Evolutionary conservation across 2,888 invertebrate species (phyloP).

Genomic region (Heliconius ethilla): DNA sequence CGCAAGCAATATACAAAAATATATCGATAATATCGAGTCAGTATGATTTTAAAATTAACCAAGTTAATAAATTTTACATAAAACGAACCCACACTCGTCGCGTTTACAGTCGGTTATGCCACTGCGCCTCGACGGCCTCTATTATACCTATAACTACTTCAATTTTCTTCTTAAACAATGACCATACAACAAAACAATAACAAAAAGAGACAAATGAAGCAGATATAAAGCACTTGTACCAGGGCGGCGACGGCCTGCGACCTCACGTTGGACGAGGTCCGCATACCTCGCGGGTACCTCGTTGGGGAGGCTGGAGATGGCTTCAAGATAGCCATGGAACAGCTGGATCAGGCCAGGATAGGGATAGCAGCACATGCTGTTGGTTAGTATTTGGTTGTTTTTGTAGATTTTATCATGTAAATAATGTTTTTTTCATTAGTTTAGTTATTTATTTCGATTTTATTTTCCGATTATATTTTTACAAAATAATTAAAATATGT

Average conservation of each 20-base stretch:
- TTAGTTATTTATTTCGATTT: no score
- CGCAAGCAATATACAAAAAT: no score
- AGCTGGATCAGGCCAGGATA: slow-evolving; percentile 86
- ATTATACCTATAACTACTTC: not conserved
- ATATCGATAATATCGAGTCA: no score
- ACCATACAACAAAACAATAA: slow-evolving; percentile 30
- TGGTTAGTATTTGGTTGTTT: slow-evolving; percentile 66
- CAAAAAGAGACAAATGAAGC: slow-evolving; percentile 56
- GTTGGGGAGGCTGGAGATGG: slow-evolving; percentile 84
- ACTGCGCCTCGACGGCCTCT: not conserved
- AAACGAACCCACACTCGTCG: not conserved
- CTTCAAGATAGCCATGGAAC: slow-evolving; percentile 88
- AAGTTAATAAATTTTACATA: no score
- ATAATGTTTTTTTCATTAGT: not conserved
- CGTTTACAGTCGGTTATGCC: not conserved
- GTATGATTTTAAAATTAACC: no score
- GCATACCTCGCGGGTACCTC: slow-evolving; percentile 79
- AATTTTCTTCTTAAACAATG: not conserved
- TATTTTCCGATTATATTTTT: no score
- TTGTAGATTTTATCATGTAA: not conserved
- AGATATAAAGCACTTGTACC: slow-evolving; percentile 60
- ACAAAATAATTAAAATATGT: not conserved
- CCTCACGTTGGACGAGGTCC: slow-evolving; percentile 85
- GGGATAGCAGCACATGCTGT: slow-evolving; percentile 89
- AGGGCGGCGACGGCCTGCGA: slow-evolving; percentile 87